Evolutionary conservation across 2,797 vertebrate genomes (phyloP).

Genomic region (Rhinatrema bivittatum): DNA sequence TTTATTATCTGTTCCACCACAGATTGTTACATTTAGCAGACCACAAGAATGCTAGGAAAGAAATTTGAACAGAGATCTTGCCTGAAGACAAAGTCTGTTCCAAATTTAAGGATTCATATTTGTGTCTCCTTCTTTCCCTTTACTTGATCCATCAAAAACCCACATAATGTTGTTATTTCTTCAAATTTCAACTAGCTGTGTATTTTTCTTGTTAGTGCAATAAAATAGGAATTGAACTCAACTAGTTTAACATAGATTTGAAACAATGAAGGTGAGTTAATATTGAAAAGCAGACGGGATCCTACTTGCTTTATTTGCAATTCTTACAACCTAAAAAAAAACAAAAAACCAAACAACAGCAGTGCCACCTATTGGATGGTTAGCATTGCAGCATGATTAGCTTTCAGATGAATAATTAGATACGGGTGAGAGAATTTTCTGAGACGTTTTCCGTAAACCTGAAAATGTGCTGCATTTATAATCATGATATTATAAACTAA

Average conservation of each 20-base stretch:
- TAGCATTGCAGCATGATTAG: background rate
- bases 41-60: background rate
- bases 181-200: background rate
- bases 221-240: background rate
- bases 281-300: too few relatives aligned
- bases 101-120: background rate
- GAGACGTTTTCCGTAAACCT: background rate
- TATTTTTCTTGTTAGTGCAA: background rate
- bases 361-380: constrained; percentile 3
- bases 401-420: background rate
- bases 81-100: background rate
- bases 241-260: too few relatives aligned
- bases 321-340: too few relatives aligned
- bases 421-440: too few relatives aligned
- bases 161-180: background rate
- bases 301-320: too few relatives aligned
- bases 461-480: too few relatives aligned
- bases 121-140: background rate
- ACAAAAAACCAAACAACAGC: background rate
- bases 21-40: background rate
- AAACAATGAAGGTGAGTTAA: too few relatives aligned
- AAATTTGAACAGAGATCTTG: background rate
- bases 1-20: background rate
- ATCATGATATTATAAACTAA: too few relatives aligned
- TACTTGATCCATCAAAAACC: background rate